phyloP scores from a whole-genome alignment of 92 coral and sea anemone genomes.

The Siderastrea radians region DNA sequence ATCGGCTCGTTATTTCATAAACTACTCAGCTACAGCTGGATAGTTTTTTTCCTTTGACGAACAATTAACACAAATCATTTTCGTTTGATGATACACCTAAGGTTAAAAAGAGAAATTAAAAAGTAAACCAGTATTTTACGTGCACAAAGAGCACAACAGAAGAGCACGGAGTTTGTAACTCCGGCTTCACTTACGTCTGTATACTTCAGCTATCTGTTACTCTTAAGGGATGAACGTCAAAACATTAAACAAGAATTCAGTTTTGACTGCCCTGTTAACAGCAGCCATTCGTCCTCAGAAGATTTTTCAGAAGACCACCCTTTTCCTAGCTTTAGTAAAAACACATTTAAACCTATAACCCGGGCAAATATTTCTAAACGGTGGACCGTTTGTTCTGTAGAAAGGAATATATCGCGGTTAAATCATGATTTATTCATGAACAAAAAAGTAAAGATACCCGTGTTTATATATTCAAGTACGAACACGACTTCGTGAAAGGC shows the following conservation, averaged over 20 bases:
- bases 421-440: conserved; percentile 39
- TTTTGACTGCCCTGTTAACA: not conserved
- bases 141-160: not conserved
- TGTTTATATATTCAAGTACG: conserved; percentile 12
- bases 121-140: not conserved
- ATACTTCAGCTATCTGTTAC: not conserved
- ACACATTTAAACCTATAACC: not conserved
- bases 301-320: not conserved
- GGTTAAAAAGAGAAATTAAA: too few relatives aligned
- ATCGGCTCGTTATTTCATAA: too few relatives aligned
- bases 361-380: not conserved
- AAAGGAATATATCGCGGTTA: conserved; percentile 7
- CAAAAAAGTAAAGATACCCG: not conserved
- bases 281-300: not conserved
- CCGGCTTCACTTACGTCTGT: not conserved
- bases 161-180: not conserved
- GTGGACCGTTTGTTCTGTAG: not conserved
- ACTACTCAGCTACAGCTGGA: too few relatives aligned
- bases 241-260: not conserved
- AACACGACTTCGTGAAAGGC: not conserved
- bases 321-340: not conserved
- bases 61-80: too few relatives aligned
- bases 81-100: too few relatives aligned
- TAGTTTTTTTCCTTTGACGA: too few relatives aligned
- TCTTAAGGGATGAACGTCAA: not conserved